Conservation (phyloP, 2,888 invertebrate genomes). For the Caenorhabditis sinica region DNA sequence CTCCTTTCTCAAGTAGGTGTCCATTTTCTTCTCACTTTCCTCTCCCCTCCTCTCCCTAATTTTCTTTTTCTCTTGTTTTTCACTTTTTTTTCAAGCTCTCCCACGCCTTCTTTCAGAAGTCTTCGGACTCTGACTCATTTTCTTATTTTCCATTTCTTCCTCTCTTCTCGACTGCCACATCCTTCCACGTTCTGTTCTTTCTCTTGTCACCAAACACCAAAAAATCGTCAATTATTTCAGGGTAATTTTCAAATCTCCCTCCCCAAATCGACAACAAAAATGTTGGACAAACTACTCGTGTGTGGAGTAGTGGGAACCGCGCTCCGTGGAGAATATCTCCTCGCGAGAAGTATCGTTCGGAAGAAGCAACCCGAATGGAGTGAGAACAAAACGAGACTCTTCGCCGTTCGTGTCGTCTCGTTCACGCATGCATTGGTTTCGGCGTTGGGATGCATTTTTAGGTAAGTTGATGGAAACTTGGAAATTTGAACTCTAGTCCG, state of each 20-base stretch:
- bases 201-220: background rate
- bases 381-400: constrained; percentile 68
- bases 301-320: constrained; percentile 57
- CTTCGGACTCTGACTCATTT: no score
- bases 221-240: constrained; percentile 10
- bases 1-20: no score
- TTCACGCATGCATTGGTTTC: constrained; percentile 76
- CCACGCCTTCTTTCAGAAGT: no score
- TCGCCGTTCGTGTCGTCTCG: constrained; percentile 77
- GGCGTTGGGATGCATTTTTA: constrained; percentile 72
- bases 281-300: constrained; percentile 61
- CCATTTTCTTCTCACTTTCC: background rate
- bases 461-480: constrained; percentile 61
- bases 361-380: constrained; percentile 69
- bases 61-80: background rate
- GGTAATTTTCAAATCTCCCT: constrained; percentile 14
- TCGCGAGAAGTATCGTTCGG: constrained; percentile 61
- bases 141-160: background rate
- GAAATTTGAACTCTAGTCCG: background rate
- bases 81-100: no score
- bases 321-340: constrained; percentile 70
- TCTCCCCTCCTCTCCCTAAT: no score
- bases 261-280: background rate
- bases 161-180: background rate
- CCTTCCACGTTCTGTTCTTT: constrained; percentile 2